phyloP scores from a whole-genome alignment of 2,888 invertebrate genomes.

The Sphaerophoria rueppellii region DNA sequence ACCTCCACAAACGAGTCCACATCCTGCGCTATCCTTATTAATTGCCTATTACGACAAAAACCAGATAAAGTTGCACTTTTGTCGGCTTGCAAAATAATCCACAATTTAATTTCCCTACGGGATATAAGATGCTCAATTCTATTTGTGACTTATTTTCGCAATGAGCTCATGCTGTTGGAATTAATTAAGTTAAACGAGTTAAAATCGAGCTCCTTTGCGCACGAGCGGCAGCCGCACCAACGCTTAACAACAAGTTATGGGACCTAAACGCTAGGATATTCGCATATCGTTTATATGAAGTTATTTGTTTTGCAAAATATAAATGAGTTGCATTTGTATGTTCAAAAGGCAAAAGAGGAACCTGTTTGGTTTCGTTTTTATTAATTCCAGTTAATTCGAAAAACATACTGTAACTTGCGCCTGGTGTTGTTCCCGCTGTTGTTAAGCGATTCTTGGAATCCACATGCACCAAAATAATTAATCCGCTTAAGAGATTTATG shows the following conservation, averaged over 20 bases:
- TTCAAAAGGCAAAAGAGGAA: neutral
- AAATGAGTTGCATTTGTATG: constrained; percentile 28
- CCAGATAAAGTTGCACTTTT: neutral
- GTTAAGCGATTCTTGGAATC: constrained; percentile 52
- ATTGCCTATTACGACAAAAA: constrained; percentile 11
- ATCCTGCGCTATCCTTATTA: neutral
- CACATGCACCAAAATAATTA: constrained; percentile 62
- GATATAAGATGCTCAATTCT: constrained; percentile 53
- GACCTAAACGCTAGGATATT: neutral
- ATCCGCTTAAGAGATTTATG: constrained; percentile 66
- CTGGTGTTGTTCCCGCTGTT: constrained; percentile 56
- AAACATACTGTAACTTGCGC: constrained; percentile 43
- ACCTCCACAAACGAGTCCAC: neutral
- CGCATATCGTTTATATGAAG: constrained; percentile 34
- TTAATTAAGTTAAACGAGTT: constrained; percentile 60
- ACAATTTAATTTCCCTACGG: constrained; percentile 42
- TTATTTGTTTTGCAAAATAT: constrained; percentile 39
- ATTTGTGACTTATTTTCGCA: constrained; percentile 46
- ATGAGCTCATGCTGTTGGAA: constrained; percentile 50
- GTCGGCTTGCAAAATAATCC: constrained; percentile 19
- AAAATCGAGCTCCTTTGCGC: neutral
- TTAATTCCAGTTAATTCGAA: constrained; percentile 37
- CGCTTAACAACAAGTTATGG: constrained; percentile 6
- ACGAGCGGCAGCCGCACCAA: neutral
- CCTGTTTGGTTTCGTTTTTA: constrained; percentile 39